phyloP scores from a whole-genome alignment of 2,888 invertebrate genomes.

The Leptarthrus brevirostris region DNA sequence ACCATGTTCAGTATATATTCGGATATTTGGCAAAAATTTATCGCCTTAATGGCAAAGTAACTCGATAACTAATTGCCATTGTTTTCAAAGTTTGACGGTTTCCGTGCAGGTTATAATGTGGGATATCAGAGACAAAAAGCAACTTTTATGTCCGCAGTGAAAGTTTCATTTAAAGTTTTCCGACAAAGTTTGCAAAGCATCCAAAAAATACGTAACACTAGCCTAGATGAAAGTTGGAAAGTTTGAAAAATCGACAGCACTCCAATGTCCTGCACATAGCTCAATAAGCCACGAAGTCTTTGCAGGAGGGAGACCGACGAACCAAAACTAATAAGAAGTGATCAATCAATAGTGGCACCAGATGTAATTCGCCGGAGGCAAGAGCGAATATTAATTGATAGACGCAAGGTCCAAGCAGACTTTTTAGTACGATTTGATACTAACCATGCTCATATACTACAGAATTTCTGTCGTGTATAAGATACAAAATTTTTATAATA shows the following conservation, averaged over 20 bases:
- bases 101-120: conserved; percentile 31
- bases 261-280: neutral
- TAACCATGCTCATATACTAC: too few species aligned
- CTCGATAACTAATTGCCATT: conserved; percentile 32
- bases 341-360: conserved; percentile 41
- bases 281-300: neutral
- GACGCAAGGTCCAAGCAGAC: too few species aligned
- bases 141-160: conserved; percentile 15
- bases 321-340: conserved; percentile 41
- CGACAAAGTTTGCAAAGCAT: conserved; percentile 28
- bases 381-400: conserved; percentile 34
- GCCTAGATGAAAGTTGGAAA: conserved; percentile 35
- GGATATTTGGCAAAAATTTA: too few species aligned
- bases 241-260: conserved; percentile 28
- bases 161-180: conserved; percentile 37
- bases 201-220: conserved; percentile 30
- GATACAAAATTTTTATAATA: too few species aligned
- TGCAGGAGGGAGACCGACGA: conserved; percentile 10
- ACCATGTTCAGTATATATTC: too few species aligned
- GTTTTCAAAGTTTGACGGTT: conserved; percentile 3
- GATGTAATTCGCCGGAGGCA: conserved; percentile 26
- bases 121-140: conserved; percentile 2
- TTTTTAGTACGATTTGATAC: too few species aligned
- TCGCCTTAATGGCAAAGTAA: conserved; percentile 17
- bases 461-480: too few species aligned